Conservation (phyloP, 2,113 vertebrate species). For the Triplophysa rosa region DNA sequence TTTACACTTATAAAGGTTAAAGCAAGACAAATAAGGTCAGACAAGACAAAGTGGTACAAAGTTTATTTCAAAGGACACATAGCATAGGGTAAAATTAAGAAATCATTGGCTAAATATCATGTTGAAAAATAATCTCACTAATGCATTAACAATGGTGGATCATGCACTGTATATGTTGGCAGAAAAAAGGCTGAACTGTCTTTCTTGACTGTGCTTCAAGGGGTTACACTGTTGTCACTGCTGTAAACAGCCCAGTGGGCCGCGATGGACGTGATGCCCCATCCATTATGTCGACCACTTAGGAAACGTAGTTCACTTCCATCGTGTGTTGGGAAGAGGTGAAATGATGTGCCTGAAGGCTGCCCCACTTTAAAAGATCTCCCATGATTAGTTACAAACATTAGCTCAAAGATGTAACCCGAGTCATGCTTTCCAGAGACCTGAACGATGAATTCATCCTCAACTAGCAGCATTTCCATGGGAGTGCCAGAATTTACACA, state of each 20-base stretch:
- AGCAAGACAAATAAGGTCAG: not conserved
- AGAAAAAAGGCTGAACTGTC: too few relatives aligned
- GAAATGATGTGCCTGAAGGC: conserved; percentile 44
- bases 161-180: too few relatives aligned
- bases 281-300: conserved; percentile 1
- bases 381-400: conserved; percentile 54
- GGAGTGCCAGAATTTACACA: accelerated
- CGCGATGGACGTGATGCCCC: conserved; percentile 51
- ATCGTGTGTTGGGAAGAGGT: conserved; percentile 18
- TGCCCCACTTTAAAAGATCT: conserved; percentile 41
- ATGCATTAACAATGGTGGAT: not conserved
- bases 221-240: not conserved
- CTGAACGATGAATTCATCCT: conserved; percentile 48
- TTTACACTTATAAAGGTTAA: not conserved
- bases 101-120: not conserved
- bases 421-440: conserved; percentile 55
- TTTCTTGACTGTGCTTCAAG: not conserved
- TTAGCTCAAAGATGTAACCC: conserved; percentile 54
- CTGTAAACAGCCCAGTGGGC: conserved; percentile 54
- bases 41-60: too few relatives aligned
- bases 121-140: not conserved
- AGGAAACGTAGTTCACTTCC: conserved; percentile 46
- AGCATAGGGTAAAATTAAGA: not conserved
- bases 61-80: not conserved
- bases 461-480: conserved; percentile 27